Evolutionary conservation across 2,113 vertebrate genomes (phyloP), one percentile per base, ranked within the genome.

Genomic region (Corythornis madagascariensis): DNA sequence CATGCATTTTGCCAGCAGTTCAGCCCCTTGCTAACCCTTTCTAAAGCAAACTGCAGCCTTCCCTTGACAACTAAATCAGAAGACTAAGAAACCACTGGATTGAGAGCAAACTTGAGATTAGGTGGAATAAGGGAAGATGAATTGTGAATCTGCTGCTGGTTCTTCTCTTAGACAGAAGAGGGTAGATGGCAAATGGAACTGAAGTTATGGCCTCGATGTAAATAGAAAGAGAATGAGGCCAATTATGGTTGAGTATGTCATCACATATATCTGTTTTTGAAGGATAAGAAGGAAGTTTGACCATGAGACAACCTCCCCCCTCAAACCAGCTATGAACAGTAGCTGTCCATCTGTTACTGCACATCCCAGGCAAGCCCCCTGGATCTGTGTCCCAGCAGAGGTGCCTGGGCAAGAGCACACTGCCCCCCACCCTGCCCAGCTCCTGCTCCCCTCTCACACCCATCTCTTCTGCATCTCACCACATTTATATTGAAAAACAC

Each of bases 101-200:
- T 75, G 76, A 90, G 88, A 71, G 42, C 57, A 92, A 77, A 88
- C 63, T 53, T 74, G 28, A 82, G 71, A 74, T 89, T 94, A 95
- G 91, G 95, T 82, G 65, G 89, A 88, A 92, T 25, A 56, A 69
- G 57, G 90, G 47, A 94, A 88, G 33, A 95, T 90, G 86, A 91
- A 56, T 88, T 86, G 52, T 88, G 56, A 74, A 72, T 78, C 92
- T 81, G 84, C 47, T 93, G 77, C 28, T 89, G 88, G 73, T 79
- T 84, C 85, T 61, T 86, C 83, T 88, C 72, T 77, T 89, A 80
- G n/a, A 53, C 18, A 64, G 65, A 88, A 85, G 47, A 89, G 52
- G 17, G 26, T 48, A 75, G 79, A 50, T 33, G 26, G 40, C 38
- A 77, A 84, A 57, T 22, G 25, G 59, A 82, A 74, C 28, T 29